These are phyloP conservation scores for Gastrophysa polygoni DNA, from an alignment of 2,888 invertebrate species.

Conservation along the genomic window DNA sequence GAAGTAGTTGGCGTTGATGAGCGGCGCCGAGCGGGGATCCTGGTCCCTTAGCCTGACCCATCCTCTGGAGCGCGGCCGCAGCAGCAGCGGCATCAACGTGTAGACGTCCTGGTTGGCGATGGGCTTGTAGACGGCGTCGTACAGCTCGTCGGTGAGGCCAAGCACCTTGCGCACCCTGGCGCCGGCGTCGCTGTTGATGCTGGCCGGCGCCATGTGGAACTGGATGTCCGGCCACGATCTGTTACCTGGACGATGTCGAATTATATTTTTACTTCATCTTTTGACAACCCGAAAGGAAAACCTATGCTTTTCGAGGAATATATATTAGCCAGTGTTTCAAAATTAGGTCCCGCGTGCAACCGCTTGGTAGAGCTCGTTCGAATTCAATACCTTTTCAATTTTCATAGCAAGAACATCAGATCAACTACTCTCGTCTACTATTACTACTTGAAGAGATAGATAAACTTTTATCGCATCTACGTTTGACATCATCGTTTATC, in stretches of 20 bases:
- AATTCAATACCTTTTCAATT: no score
- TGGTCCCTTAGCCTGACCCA: slow-evolving; percentile 75
- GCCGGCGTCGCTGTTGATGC: slow-evolving; percentile 77
- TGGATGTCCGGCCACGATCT: slow-evolving; percentile 86
- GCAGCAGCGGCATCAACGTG: slow-evolving; percentile 84
- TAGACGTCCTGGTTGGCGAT: slow-evolving; percentile 80
- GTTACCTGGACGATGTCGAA: slow-evolving; percentile 63
- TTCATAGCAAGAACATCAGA: no score
- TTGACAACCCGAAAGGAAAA: no score
- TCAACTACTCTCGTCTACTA: no score
- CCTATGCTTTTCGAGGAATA: no score
- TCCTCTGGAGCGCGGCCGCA: slow-evolving; percentile 80
- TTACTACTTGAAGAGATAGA: no score
- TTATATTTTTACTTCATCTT: no score
- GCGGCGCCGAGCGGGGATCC: slow-evolving; percentile 86
- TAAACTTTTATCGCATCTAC: no score
- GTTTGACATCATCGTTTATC: no score
- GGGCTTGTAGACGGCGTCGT: slow-evolving; percentile 79
- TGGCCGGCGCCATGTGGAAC: slow-evolving; percentile 92
- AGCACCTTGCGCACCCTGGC: slow-evolving; percentile 76
- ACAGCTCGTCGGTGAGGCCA: slow-evolving; percentile 80
- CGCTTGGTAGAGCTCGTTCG: no score
- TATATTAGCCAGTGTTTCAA: no score
- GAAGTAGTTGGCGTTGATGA: slow-evolving; percentile 93
- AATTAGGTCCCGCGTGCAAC: no score